phyloP scores from a whole-genome alignment of 2,888 invertebrate genomes.

The Encarsia formosa region DNA sequence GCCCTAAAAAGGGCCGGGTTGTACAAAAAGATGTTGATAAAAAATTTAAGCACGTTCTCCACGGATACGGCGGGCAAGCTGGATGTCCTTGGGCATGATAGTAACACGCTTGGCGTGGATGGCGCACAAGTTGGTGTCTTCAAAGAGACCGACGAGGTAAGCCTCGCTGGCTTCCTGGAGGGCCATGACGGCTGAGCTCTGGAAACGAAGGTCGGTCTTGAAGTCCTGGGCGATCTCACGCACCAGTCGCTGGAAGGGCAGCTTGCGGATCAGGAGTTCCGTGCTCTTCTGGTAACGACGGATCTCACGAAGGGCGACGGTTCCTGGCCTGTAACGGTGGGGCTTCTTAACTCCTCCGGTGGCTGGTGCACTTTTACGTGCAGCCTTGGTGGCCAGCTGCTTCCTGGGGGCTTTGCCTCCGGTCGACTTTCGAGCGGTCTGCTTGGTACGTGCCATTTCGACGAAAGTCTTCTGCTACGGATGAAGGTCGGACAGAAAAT shows the following conservation, averaged over 20 bases:
- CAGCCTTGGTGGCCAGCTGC: constrained; percentile 4
- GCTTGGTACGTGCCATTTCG: constrained; percentile 11
- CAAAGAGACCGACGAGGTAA: constrained; percentile 89
- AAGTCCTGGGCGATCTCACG: constrained; percentile 13
- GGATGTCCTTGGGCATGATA: constrained; percentile 97
- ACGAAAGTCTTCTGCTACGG: too few relatives aligned
- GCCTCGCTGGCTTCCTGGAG: constrained; percentile 58
- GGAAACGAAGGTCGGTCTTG: constrained; percentile 9
- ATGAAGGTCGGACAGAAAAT: too few relatives aligned
- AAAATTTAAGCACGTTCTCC: too few relatives aligned
- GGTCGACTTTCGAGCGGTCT: constrained; percentile 8
- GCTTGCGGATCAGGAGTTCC: constrained; percentile 6
- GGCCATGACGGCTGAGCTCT: constrained; percentile 9
- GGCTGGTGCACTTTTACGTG: constrained; percentile 5
- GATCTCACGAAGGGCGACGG: constrained; percentile 10
- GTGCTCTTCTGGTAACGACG: constrained; percentile 9
- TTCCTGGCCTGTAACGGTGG: constrained; percentile 9
- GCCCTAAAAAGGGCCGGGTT: too few relatives aligned
- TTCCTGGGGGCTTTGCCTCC: constrained; percentile 5
- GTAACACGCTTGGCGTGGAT: constrained; percentile 96
- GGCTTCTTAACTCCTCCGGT: constrained; percentile 14
- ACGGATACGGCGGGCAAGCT: too few relatives aligned
- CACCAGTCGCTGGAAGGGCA: constrained; percentile 6
- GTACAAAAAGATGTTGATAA: too few relatives aligned
- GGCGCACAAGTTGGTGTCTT: constrained; percentile 96